These are phyloP conservation scores for Acanthisitta chloris DNA, from an alignment of 2,113 vertebrate genomes.

Conservation along the genomic window DNA sequence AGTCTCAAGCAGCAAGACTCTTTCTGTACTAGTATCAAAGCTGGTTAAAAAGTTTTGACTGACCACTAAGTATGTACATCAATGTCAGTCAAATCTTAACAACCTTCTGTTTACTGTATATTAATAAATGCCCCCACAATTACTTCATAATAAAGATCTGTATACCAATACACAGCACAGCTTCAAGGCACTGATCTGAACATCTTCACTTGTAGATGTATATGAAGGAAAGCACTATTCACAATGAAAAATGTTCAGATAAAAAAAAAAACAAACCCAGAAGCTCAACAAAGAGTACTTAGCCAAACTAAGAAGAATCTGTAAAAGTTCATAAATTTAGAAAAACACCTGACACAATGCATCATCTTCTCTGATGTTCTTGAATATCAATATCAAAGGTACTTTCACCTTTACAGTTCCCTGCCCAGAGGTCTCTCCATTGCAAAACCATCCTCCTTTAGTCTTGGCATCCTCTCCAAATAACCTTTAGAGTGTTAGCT, in stretches of 20 bases:
- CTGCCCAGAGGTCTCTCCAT: not conserved
- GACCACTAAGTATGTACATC: not conserved
- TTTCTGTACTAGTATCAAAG: not conserved
- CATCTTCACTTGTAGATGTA: rapidly evolving
- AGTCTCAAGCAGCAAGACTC: not conserved
- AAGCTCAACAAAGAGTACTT: not conserved
- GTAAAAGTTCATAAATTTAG: not conserved
- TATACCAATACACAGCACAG: not conserved
- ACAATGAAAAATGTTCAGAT: not conserved
- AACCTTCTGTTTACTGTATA: not conserved
- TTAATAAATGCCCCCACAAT: not conserved
- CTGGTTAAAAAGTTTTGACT: not conserved
- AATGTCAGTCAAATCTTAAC: not conserved
- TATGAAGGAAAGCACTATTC: not conserved
- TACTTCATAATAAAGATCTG: not conserved
- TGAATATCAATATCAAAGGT: not conserved
- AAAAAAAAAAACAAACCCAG: not conserved
- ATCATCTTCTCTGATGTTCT: not conserved
- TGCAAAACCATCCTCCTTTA: not conserved
- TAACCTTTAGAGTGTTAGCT: rapidly evolving
- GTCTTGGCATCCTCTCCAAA: not conserved
- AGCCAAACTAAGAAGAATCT: not conserved
- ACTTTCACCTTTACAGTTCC: not conserved
- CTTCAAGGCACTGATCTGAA: not conserved
- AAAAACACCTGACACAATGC: not conserved